phyloP scores from a whole-genome alignment of 1,140 invertebrate genomes.

The Euura saliciscinereae region DNA sequence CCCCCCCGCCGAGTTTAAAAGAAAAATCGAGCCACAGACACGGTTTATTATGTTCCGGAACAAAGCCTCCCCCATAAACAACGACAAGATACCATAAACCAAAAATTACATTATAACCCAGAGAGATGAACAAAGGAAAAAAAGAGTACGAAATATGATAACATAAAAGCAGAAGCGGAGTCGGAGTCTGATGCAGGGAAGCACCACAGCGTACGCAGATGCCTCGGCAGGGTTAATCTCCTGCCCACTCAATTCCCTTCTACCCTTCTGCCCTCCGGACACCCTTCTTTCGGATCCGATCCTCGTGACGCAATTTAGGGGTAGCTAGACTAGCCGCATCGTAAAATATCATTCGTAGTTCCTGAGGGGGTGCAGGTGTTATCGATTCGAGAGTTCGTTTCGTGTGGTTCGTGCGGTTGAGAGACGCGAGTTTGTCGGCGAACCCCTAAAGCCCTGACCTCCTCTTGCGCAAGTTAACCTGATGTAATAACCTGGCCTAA shows the following conservation, averaged over 20 bases:
- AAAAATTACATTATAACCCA: background rate
- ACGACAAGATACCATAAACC: background rate
- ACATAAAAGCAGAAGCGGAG: background rate
- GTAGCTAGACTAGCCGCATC: background rate
- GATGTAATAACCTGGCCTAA: constrained; percentile 1
- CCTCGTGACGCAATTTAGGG: background rate
- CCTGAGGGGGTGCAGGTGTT: background rate
- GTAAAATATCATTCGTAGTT: constrained; percentile 6
- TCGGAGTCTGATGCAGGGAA: background rate
- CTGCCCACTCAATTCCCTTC: background rate
- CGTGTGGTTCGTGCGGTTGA: background rate
- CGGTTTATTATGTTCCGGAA: constrained; percentile 1
- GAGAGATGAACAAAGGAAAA: background rate
- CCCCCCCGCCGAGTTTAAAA: background rate
- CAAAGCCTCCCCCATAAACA: background rate
- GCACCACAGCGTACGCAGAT: background rate
- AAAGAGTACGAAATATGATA: background rate
- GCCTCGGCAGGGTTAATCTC: background rate
- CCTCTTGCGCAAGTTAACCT: background rate
- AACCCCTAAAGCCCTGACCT: background rate
- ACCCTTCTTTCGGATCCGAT: background rate
- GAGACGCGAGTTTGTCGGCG: background rate
- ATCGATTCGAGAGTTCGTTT: constrained; percentile 3
- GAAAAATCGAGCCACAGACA: background rate
- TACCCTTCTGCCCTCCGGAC: background rate